Evolutionary conservation across 2,888 invertebrate species (phyloP).

Genomic region (Blastobasis lacticolella): DNA sequence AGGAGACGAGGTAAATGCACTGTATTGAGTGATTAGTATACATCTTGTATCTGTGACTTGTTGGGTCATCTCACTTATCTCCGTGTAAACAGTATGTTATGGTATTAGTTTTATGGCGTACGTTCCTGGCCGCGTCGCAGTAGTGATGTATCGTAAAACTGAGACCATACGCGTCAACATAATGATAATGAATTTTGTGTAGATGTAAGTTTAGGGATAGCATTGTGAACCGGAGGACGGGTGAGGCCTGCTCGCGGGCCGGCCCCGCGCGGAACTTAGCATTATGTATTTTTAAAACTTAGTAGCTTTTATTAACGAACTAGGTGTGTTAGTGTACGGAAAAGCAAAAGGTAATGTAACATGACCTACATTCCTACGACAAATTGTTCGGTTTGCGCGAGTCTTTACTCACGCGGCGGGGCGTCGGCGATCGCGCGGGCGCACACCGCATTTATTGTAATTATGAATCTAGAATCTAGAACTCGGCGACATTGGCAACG

Average conservation of each 20-base stretch:
- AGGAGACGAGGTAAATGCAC: conserved; percentile 67
- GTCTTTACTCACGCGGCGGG: background rate
- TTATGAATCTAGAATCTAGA: no score
- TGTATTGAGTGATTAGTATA: conserved; percentile 48
- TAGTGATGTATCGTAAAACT: conserved; percentile 2
- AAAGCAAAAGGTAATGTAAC: conserved; percentile 50
- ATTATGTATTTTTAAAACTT: conserved; percentile 38
- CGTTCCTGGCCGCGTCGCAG: background rate
- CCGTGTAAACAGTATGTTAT: background rate
- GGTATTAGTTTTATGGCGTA: no score
- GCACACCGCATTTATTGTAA: no score
- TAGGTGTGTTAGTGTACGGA: conserved; percentile 43
- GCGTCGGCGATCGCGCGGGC: no score
- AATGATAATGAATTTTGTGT: conserved; percentile 7
- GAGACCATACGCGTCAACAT: background rate
- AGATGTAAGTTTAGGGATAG: conserved; percentile 26
- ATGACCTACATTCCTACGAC: conserved; percentile 50
- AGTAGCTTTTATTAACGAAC: conserved; percentile 41
- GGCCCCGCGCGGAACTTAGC: conserved; percentile 22
- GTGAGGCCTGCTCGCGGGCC: conserved; percentile 22
- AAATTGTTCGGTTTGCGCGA: conserved; percentile 46
- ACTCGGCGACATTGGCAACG: no score
- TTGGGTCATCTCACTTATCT: background rate
- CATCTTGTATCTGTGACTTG: conserved; percentile 1
- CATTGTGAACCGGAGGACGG: conserved; percentile 14